Evolutionary conservation across 1,140 invertebrate genomes (phyloP).

Genomic region (Wasmannia auropunctata): DNA sequence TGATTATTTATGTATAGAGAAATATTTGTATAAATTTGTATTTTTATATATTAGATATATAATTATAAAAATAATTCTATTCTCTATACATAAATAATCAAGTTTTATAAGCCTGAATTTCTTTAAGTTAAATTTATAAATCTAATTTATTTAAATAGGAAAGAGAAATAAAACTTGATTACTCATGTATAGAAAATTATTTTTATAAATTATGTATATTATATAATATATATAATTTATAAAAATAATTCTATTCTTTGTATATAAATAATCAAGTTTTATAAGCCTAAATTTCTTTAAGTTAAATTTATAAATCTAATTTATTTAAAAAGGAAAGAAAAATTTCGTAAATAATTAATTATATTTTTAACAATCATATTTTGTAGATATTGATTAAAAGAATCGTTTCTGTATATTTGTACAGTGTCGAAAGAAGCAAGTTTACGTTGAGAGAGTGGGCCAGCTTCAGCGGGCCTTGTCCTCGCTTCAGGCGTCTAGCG

Average conservation of each 20-base stretch:
- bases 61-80: too few relatives aligned
- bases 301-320: background rate
- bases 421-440: slow-evolving; percentile 92
- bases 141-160: background rate
- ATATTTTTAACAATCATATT: background rate
- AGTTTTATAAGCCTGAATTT: background rate
- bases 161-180: too few relatives aligned
- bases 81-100: background rate
- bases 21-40: too few relatives aligned
- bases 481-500: slow-evolving; percentile 93
- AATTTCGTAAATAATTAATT: background rate
- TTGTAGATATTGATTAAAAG: background rate
- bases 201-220: too few relatives aligned
- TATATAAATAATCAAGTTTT: background rate
- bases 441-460: slow-evolving; percentile 93
- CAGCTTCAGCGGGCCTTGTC: slow-evolving; percentile 93
- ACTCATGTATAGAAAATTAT: too few relatives aligned
- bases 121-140: too few relatives aligned
- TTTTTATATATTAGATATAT: too few relatives aligned
- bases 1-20: too few relatives aligned
- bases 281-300: background rate
- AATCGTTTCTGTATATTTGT: slow-evolving; percentile 60
- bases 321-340: background rate
- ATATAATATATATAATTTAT: too few relatives aligned
- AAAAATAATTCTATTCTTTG: too few relatives aligned